These are phyloP conservation scores for Acrocephalus kingi DNA, from an alignment of 2,113 vertebrate species.

Conservation along the genomic window DNA sequence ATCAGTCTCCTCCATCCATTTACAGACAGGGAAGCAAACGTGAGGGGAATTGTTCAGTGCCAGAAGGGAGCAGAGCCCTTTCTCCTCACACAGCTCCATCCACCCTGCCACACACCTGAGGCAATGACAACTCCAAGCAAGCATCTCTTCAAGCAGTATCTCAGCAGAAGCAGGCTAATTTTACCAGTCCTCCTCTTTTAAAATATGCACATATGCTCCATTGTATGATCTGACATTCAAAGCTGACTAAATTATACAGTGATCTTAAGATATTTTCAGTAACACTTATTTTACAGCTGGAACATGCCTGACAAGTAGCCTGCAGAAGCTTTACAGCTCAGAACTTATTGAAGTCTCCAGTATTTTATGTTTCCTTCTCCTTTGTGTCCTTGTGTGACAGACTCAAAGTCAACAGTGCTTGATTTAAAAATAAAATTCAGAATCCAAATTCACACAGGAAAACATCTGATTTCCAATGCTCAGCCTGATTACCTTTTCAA, in stretches of 20 bases:
- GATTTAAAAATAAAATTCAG: background rate
- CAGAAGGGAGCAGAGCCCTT: background rate
- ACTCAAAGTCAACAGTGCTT: background rate
- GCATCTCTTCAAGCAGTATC: background rate
- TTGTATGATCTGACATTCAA: background rate
- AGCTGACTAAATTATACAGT: background rate
- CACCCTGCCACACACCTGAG: background rate
- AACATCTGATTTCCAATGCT: background rate
- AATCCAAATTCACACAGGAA: background rate
- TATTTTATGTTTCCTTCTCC: background rate
- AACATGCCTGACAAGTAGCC: background rate
- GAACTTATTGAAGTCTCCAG: background rate
- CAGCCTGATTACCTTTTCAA: background rate
- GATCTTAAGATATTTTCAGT: conserved; percentile 7
- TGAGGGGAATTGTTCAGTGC: background rate
- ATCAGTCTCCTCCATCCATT: background rate
- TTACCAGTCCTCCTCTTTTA: background rate
- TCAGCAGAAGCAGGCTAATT: background rate
- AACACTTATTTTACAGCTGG: conserved; percentile 1
- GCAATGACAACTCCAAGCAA: background rate
- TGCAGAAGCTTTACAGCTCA: background rate
- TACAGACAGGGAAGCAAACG: background rate
- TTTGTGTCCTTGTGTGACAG: background rate
- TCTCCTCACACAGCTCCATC: background rate
- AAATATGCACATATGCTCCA: background rate